These are phyloP conservation scores for Myopa testacea DNA, from an alignment of 2,888 invertebrate genomes.

Conservation along the genomic window DNA sequence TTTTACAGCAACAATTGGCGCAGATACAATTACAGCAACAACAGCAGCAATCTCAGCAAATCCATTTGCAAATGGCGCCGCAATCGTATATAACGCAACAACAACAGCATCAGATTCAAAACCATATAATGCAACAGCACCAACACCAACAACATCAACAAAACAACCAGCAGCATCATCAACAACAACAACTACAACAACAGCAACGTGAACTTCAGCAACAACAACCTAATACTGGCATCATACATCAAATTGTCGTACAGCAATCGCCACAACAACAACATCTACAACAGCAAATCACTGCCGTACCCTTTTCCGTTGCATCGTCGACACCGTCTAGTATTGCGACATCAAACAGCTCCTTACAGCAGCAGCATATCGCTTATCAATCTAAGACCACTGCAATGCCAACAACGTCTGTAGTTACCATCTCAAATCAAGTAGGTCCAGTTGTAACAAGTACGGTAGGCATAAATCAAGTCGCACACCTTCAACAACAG, in stretches of 20 bases:
- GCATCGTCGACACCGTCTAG: conserved; percentile 61
- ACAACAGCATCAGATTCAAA: conserved; percentile 62
- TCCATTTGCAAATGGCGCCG: conserved; percentile 62
- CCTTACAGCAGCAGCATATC: conserved; percentile 61
- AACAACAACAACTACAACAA: conserved; percentile 67
- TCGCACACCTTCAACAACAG: conserved; percentile 50
- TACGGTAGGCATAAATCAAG: conserved; percentile 57
- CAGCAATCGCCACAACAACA: conserved; percentile 58
- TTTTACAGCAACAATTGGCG: conserved; percentile 59
- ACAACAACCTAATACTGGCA: conserved; percentile 69
- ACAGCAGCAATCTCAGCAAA: conserved; percentile 62
- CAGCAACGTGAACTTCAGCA: conserved; percentile 69
- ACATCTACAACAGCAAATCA: conserved; percentile 57
- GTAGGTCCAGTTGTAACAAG: conserved; percentile 63
- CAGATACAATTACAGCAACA: conserved; percentile 61
- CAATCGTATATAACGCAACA: conserved; percentile 68
- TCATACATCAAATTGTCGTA: conserved; percentile 64
- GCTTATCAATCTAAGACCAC: conserved; percentile 58
- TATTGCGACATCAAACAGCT: conserved; percentile 61
- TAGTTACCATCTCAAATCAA: conserved; percentile 65
- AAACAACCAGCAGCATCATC: conserved; percentile 58
- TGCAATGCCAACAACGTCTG: conserved; percentile 59
- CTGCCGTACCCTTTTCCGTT: conserved; percentile 62
- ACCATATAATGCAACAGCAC: conserved; percentile 60
- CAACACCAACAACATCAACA: conserved; percentile 53